These are phyloP conservation scores for Solenodon paradoxus DNA, from an alignment of 2,113 vertebrate genomes.

Conservation along the genomic window DNA sequence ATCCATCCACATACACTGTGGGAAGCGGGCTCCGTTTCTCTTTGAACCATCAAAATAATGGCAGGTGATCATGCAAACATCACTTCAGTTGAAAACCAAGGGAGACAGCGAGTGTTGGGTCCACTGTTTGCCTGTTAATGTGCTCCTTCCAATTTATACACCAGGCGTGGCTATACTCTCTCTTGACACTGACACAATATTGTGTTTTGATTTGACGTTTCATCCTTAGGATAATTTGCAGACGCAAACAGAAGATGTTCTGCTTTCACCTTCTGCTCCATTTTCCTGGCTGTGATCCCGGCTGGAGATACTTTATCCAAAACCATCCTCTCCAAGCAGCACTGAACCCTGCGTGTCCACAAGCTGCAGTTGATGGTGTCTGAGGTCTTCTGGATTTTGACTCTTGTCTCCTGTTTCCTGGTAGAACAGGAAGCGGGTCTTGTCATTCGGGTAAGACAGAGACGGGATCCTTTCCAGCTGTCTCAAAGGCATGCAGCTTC, in stretches of 20 bases:
- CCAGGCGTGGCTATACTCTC: not conserved
- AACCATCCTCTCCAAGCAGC: not conserved
- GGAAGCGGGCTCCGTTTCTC: not conserved
- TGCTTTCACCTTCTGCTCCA: not conserved
- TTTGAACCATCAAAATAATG: not conserved
- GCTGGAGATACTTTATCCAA: not conserved
- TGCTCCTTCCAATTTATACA: not conserved
- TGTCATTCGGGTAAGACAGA: not conserved
- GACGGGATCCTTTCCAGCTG: not conserved
- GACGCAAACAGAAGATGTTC: not conserved
- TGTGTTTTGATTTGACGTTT: not conserved
- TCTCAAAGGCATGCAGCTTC: not conserved
- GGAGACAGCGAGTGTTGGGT: not conserved
- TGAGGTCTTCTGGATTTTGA: not conserved
- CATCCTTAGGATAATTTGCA: no score
- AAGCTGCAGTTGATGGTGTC: not conserved
- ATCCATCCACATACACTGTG: no score
- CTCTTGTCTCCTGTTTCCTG: not conserved
- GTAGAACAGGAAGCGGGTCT: not conserved
- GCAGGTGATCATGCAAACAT: not conserved
- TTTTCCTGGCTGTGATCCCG: not conserved
- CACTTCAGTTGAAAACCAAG: not conserved
- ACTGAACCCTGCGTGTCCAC: not conserved
- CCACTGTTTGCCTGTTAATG: not conserved
- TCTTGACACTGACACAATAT: not conserved